Percentiles rank a stretch among this genome's conserved stretches.
Evolutionary conservation across 2,797 vertebrate species (phyloP).

Genomic region (Salmo trutta): DNA sequence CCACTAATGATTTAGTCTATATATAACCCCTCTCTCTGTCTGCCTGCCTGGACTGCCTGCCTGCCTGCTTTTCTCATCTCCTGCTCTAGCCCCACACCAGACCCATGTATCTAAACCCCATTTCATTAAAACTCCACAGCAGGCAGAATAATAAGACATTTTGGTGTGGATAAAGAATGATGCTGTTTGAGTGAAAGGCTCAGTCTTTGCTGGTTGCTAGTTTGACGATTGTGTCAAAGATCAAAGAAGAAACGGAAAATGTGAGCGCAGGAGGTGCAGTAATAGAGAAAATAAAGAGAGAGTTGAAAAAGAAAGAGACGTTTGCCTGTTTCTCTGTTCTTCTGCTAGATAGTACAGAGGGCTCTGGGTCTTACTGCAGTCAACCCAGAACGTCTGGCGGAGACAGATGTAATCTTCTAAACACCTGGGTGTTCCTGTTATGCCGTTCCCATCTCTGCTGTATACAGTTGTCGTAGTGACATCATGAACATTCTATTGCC

Average conservation of each 20-base stretch:
- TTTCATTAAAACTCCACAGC: background rate
- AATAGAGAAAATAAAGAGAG: background rate
- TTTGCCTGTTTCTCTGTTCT: background rate
- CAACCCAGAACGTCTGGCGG: background rate
- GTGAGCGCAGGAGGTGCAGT: background rate
- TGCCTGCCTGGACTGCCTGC: background rate
- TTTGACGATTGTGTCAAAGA: background rate
- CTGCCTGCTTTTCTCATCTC: background rate
- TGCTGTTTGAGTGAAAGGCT: background rate
- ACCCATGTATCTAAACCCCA: background rate
- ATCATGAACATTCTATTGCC: background rate
- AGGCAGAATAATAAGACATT: background rate
- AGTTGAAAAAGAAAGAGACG: background rate
- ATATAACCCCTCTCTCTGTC: background rate
- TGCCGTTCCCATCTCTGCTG: background rate
- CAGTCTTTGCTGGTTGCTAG: background rate
- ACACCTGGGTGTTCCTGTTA: background rate
- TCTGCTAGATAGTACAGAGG: background rate
- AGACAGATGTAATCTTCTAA: background rate
- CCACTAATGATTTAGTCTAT: constrained; percentile 9
- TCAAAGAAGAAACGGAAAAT: background rate
- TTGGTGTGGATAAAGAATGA: background rate
- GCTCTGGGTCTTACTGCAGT: background rate
- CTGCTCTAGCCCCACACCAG: background rate
- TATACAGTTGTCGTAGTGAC: background rate